A percentile compares a stretch with the other conserved stretches of the same genome.
Evolutionary conservation across 2,888 invertebrate species (phyloP).

Genomic region (Iselma pallidipennis): DNA sequence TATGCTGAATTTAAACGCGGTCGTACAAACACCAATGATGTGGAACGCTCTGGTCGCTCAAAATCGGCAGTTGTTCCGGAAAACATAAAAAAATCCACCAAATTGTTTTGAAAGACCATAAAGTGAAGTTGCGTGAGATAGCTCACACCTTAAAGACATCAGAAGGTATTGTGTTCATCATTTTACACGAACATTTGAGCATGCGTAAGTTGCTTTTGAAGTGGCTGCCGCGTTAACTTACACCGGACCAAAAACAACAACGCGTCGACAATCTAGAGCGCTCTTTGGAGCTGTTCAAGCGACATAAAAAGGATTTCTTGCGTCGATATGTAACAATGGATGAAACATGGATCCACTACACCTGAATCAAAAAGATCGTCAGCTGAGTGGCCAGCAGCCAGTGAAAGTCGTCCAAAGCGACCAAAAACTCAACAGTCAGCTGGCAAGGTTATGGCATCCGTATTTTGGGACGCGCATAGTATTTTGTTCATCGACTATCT

Average conservation of each 20-base stretch:
- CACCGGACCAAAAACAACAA: background rate
- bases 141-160: too few relatives aligned
- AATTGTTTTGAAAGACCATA: constrained; percentile 7
- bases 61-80: constrained; percentile 8
- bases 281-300: background rate
- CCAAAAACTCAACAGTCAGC: background rate
- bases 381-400: background rate
- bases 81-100: constrained; percentile 9
- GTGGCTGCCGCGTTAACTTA: background rate
- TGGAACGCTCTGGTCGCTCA: background rate
- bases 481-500: background rate
- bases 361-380: background rate
- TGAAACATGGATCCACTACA: background rate
- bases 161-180: too few relatives aligned
- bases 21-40: constrained; percentile 6
- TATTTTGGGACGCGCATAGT: background rate
- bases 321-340: background rate
- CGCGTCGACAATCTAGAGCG: background rate
- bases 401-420: background rate
- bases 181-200: too few relatives aligned
- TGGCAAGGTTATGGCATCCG: background rate
- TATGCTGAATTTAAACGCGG: constrained; percentile 3
- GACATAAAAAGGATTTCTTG: background rate
- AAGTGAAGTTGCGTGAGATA: constrained; percentile 11
- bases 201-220: background rate